A percentile compares a stretch with the other conserved stretches of the same genome.
Evolutionary conservation across 92 coral and sea anemone species (phyloP).

Genomic region (Heteractis magnifica): DNA sequence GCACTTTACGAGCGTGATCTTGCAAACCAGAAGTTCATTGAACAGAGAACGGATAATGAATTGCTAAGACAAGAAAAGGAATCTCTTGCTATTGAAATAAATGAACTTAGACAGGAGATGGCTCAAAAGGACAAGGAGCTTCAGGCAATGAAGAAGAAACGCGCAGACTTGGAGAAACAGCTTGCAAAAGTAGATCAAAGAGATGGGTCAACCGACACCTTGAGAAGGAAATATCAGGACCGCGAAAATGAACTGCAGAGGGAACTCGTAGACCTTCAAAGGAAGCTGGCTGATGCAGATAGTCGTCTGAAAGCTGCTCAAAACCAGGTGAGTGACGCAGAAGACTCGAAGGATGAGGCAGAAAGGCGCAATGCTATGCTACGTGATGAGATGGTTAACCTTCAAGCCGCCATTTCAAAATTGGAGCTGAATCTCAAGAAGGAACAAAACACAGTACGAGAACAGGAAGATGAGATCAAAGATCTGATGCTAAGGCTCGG

Average conservation of each 20-base stretch:
- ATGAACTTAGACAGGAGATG: conserved; percentile 39
- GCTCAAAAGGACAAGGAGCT: conserved; percentile 40
- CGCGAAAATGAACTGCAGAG: conserved; percentile 58
- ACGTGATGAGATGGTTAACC: conserved; percentile 46
- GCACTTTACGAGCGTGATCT: conserved; percentile 67
- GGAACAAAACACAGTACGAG: conserved; percentile 36
- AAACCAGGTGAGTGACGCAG: conserved; percentile 23
- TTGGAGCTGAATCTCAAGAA: conserved; percentile 38
- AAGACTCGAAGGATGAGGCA: conserved; percentile 40
- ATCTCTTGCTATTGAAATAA: conserved; percentile 44
- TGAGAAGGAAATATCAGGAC: conserved; percentile 42
- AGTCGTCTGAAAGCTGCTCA: conserved; percentile 41
- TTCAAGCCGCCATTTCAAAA: conserved; percentile 40
- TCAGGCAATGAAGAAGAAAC: conserved; percentile 36
- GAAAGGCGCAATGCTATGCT: conserved; percentile 41
- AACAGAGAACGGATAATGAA: conserved; percentile 66
- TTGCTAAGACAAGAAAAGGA: conserved; percentile 61
- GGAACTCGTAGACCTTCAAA: conserved; percentile 45
- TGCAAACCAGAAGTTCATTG: conserved; percentile 71
- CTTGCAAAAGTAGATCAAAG: conserved; percentile 27
- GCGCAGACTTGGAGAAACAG: conserved; percentile 53
- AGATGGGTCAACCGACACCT: conserved; percentile 22
- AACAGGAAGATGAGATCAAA: conserved; percentile 48
- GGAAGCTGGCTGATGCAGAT: conserved; percentile 47
- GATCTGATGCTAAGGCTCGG: conserved; percentile 47